Evolutionary conservation across 2,113 vertebrate genomes (phyloP).

Genomic region (Typhlomys cinereus): DNA sequence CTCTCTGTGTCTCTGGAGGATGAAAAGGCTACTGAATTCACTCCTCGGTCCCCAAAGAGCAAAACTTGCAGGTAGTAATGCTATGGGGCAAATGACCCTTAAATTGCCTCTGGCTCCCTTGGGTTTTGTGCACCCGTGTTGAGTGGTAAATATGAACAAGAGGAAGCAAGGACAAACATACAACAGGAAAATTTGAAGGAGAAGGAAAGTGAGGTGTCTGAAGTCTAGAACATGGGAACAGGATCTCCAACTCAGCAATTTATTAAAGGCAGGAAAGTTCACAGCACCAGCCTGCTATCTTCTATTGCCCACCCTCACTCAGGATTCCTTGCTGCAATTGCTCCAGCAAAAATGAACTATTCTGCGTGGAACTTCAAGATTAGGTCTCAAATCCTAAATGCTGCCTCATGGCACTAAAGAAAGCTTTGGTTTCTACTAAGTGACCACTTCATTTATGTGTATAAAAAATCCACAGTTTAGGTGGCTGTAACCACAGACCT

Average conservation of each 20-base stretch:
- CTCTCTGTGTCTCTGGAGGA: neutral
- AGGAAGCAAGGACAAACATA: neutral
- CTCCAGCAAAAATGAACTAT: neutral
- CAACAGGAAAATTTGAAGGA: neutral
- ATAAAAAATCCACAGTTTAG: conserved; percentile 33
- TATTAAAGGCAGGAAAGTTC: neutral
- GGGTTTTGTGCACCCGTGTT: neutral
- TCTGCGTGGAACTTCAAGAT: neutral
- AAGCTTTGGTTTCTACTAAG: conserved; percentile 6
- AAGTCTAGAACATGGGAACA: neutral
- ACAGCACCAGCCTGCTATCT: neutral
- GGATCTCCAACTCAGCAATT: neutral
- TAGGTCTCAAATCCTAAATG: neutral
- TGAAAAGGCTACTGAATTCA: neutral
- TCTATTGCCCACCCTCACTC: neutral
- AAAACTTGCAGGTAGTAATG: neutral
- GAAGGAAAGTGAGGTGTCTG: neutral
- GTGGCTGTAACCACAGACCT: conserved; percentile 47
- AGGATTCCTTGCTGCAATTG: neutral
- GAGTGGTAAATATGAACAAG: neutral
- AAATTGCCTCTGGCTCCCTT: neutral
- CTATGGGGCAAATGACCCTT: neutral
- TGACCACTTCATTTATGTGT: conserved; percentile 19
- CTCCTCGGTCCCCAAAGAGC: neutral
- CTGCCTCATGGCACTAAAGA: neutral